Evolutionary conservation across 2,888 invertebrate species (phyloP), one percentile per base, ranked within the genome.

Genomic region (Cryptus armator): DNA sequence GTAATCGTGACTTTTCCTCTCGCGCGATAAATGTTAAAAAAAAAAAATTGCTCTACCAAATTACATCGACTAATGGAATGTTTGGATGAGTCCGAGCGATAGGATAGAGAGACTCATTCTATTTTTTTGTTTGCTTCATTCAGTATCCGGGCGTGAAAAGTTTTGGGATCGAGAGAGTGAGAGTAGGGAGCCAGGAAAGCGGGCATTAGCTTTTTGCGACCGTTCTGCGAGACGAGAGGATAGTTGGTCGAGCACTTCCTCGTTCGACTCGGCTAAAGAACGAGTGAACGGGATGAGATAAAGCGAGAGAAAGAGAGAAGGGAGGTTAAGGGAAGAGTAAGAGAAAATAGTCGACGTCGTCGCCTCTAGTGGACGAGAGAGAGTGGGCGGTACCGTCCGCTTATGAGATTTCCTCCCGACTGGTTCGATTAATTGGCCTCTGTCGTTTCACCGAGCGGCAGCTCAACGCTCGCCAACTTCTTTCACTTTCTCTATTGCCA

Each of bases 371-470:
- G n/a, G 78, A 67, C 48, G 44, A 70, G 10, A 19, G 51, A 56
- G 44, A 19, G 10, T 43, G 46, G 72, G 44, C 53, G 76, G 48
- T 67, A 51, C 37, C 67, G 64, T 51, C 64, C 79, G 70, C 75
- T 83, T 74, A 70, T 74, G 71, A 84, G 67, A 76, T 84, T 84
- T 84, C 76, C 80, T 76, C 71, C 75, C 51, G 76, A 56, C 71
- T 67, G 71, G 84, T 76, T 84, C 80, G 71, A 84, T 84, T 84
- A 84, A 84, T 84, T 84, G 84, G 80, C 72, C 46, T 67, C 43
- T 56, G 48, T 59, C 80, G 66, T 75, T 14, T 67, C 16, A 53
- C 46, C 70, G n/a, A 46, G 37, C 16, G 32, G 62, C 29, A 24
- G 70, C 16, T 46, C 48, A 32, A 43, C 67, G 72, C 51, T 48